Conservation (phyloP, 2,113 vertebrate genomes). For the Orycteropus afer region DNA sequence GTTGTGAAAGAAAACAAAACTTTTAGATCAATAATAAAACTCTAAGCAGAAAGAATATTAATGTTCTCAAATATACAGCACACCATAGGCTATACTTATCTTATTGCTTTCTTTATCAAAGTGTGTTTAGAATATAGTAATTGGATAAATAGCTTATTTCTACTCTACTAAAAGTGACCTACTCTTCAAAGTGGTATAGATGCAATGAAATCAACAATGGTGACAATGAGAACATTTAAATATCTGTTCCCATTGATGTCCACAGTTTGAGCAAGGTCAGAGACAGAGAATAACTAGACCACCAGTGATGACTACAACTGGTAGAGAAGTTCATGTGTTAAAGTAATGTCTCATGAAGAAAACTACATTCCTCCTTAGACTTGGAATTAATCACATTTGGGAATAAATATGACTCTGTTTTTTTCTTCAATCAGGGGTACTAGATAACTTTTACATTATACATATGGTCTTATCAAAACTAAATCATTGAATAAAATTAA, state of each 20-base stretch:
- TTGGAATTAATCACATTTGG: not conserved
- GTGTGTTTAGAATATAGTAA: constrained; percentile 28
- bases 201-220: not conserved
- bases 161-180: not conserved
- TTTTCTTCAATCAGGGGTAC: not conserved
- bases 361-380: not conserved
- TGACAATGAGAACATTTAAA: not conserved
- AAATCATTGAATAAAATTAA: not conserved
- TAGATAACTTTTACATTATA: not conserved
- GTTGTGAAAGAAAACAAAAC: constrained; percentile 16
- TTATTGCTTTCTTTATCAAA: constrained; percentile 43
- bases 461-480: not conserved
- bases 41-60: constrained; percentile 3
- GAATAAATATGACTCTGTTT: not conserved
- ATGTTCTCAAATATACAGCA: not conserved
- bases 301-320: not conserved
- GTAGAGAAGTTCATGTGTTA: not conserved
- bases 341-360: not conserved
- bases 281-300: not conserved
- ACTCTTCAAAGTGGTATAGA: not conserved
- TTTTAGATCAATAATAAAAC: constrained; percentile 43
- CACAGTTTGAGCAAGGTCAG: not conserved
- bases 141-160: constrained; percentile 16
- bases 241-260: not conserved
- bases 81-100: not conserved